Evolutionary conservation across 1,140 invertebrate species (phyloP).

Genomic region (Artemia franciscana): DNA sequence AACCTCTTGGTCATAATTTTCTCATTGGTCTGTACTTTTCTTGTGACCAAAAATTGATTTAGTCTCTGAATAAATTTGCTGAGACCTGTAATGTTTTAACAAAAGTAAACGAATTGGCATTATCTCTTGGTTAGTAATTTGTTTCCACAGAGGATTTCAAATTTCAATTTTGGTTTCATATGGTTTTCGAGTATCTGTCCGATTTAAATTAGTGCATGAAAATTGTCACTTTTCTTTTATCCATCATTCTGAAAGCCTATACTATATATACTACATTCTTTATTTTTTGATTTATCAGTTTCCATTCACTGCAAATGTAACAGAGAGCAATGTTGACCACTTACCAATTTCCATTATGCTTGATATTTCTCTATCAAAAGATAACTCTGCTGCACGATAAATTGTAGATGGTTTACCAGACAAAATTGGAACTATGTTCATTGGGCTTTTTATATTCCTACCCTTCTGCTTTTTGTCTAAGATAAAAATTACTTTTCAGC

Average conservation of each 20-base stretch:
- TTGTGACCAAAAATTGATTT: no score
- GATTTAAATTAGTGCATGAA: neutral
- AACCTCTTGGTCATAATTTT: no score
- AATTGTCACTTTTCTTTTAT: neutral
- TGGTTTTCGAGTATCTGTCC: neutral
- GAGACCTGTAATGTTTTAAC: no score
- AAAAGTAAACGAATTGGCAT: neutral
- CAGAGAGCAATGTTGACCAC: no score
- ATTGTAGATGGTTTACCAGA: neutral
- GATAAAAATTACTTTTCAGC: neutral
- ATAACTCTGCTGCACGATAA: neutral
- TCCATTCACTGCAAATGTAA: no score
- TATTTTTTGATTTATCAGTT: neutral
- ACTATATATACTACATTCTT: neutral
- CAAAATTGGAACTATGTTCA: neutral
- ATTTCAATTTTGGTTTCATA: neutral
- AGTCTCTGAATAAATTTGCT: no score
- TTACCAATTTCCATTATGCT: neutral
- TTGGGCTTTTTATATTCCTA: neutral
- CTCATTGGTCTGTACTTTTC: no score
- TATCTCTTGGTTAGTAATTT: neutral
- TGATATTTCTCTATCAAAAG: neutral
- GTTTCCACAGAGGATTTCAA: neutral
- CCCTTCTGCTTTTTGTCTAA: neutral
- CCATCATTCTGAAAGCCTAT: neutral